Evolutionary conservation across 2,797 vertebrate species (phyloP).

Genomic region (Cirrhinus mrigala): DNA sequence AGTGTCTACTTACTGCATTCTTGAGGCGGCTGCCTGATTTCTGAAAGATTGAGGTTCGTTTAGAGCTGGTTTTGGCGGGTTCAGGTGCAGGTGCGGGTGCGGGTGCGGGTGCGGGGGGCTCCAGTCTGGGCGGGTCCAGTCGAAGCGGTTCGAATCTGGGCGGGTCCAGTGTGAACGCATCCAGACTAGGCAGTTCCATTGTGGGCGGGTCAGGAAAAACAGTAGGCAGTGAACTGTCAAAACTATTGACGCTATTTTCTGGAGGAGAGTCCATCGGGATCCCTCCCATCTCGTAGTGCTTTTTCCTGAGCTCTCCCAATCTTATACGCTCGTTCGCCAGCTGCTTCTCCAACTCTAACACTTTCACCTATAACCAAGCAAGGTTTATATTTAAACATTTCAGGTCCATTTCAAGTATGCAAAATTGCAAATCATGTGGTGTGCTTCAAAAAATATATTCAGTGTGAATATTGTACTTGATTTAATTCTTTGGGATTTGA

Average conservation of each 20-base stretch:
- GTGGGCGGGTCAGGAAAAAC: constrained; percentile 30
- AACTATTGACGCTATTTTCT: constrained; percentile 30
- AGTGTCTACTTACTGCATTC: constrained; percentile 68
- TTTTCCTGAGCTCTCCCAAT: constrained; percentile 92
- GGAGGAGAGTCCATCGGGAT: background rate
- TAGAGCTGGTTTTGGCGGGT: constrained; percentile 50
- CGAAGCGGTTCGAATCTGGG: constrained; percentile 32
- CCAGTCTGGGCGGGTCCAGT: constrained; percentile 17
- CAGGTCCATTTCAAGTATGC: background rate
- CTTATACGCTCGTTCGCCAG: constrained; percentile 91
- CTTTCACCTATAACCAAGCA: constrained; percentile 83
- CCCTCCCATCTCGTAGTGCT: constrained; percentile 87
- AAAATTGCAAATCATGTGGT: background rate
- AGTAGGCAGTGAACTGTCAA: constrained; percentile 60
- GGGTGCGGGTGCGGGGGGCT: constrained; percentile 42
- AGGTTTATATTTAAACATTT: background rate
- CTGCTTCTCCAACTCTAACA: constrained; percentile 91
- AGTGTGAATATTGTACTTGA: background rate
- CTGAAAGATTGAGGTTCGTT: constrained; percentile 73
- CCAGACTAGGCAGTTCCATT: constrained; percentile 44
- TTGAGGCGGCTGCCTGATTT: constrained; percentile 78
- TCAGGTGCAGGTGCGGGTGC: constrained; percentile 34
- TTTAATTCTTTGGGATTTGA: background rate
- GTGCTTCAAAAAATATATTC: background rate
- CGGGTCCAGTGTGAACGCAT: constrained; percentile 26